phyloP scores from a whole-genome alignment of 2,888 invertebrate species.

The Aspidiotus destructor region DNA sequence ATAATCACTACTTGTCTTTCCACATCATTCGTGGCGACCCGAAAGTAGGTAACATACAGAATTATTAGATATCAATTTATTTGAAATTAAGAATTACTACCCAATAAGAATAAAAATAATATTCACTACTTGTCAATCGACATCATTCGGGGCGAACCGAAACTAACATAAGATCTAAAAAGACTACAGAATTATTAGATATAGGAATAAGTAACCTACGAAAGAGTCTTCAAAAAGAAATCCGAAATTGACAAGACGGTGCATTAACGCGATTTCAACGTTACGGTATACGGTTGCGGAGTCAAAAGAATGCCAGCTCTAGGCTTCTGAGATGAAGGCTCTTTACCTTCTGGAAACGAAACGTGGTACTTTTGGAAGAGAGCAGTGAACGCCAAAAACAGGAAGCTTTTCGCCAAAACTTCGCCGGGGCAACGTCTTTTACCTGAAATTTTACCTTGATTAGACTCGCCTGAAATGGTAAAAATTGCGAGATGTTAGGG shows the following conservation, averaged over 20 bases:
- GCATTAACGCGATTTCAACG: slow-evolving; percentile 12
- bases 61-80: too few species aligned
- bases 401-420: slow-evolving; percentile 51
- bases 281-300: slow-evolving; percentile 45
- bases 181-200: too few species aligned
- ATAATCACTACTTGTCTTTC: too few species aligned
- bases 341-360: slow-evolving; percentile 39
- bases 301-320: slow-evolving; percentile 51
- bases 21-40: too few species aligned
- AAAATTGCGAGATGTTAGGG: neutral
- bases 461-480: neutral
- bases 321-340: slow-evolving; percentile 45
- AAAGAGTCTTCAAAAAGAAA: slow-evolving; percentile 1
- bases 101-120: too few species aligned
- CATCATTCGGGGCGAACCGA: too few species aligned
- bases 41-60: too few species aligned
- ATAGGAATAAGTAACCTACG: neutral
- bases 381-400: slow-evolving; percentile 52
- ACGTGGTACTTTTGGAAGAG: slow-evolving; percentile 48
- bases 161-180: too few species aligned
- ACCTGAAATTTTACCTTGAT: slow-evolving; percentile 34
- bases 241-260: slow-evolving; percentile 3
- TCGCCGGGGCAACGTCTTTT: slow-evolving; percentile 41
- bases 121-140: too few species aligned
- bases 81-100: too few species aligned